Evolutionary conservation across 2,888 invertebrate genomes (phyloP).

Genomic region (Ophraella communa): DNA sequence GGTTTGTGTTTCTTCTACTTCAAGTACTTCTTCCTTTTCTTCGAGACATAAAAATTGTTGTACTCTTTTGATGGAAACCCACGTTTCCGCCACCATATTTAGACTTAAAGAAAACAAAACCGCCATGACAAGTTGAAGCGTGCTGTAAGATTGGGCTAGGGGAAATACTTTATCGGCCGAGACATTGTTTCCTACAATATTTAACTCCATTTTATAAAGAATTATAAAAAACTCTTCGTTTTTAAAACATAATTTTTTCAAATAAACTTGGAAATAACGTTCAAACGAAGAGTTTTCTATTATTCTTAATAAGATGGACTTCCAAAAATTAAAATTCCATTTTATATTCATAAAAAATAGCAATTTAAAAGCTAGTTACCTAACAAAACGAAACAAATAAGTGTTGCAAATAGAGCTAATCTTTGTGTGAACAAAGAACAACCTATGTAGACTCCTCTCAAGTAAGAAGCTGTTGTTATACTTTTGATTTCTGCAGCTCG

Average conservation of each 20-base stretch:
- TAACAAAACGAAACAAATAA: slow-evolving; percentile 76
- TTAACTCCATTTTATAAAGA: too few species aligned
- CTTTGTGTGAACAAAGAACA: slow-evolving; percentile 80
- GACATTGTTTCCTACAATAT: slow-evolving; percentile 48
- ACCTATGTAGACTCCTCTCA: slow-evolving; percentile 68
- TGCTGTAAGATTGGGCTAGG: slow-evolving; percentile 62
- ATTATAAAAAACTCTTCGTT: too few species aligned
- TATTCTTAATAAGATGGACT: too few species aligned
- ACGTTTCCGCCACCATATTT: slow-evolving; percentile 66
- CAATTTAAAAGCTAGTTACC: slow-evolving; percentile 57
- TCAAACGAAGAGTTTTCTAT: too few species aligned
- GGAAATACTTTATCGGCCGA: slow-evolving; percentile 59
- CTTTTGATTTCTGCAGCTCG: slow-evolving; percentile 75
- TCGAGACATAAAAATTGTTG: slow-evolving; percentile 65
- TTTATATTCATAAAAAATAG: too few species aligned
- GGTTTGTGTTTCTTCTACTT: neutral
- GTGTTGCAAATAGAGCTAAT: slow-evolving; percentile 77
- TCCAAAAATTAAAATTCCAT: too few species aligned
- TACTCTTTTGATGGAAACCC: slow-evolving; percentile 64
- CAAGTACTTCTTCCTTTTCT: slow-evolving; percentile 60
- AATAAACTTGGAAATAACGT: too few species aligned
- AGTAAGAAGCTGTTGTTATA: slow-evolving; percentile 68
- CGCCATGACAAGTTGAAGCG: slow-evolving; percentile 63
- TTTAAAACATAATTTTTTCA: too few species aligned
- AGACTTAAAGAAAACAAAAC: slow-evolving; percentile 67